Evolutionary conservation across 2,797 vertebrate genomes (phyloP), one percentile per base, ranked within the genome.

Genomic region (Tamandua tetradactyla): DNA sequence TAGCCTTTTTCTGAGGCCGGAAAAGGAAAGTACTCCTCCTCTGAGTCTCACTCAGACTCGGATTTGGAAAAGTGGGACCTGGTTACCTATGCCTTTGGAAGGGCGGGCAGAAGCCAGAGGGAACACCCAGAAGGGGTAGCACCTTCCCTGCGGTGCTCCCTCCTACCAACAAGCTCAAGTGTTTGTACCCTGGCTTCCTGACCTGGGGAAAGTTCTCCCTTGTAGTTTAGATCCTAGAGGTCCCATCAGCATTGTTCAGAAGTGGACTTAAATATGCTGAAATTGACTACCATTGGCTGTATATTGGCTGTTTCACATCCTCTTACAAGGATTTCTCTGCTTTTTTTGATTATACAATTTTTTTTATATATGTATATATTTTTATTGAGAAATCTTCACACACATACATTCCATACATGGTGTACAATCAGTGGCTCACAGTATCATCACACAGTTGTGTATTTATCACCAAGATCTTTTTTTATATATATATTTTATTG

Each of bases 81-180:
- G 42, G 13, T 4, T 64, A 44, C 72, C 35, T 44, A 55, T 37
- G 55, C 72, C 57, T 61, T 47, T 74, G 25, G 25, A 49, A 69
- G 42, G 22, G 23, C 8, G 17, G 44, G 71, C 37, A 15, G 52
- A 37, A 66, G 30, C 3, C 13, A 49, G 75, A 44, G 52, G 78
- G 82, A 25, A 35, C 32, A 0, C 27, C 69, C 57, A n/a, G 35
- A 2, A 7, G 6, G 35, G 37, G 3, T 7, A 15, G 55, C 20
- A 14, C 57, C 37, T 6, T n/a, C 12, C 22, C 32, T 32, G 13
- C 4, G 4, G 10, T 0, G 2, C 17, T 25, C 7, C 52, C 47
- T 83, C 8, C 37, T 72, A 3, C 20, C 2, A 7, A 9, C 20
- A 9, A 2, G 1, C 68, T 17, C 4, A 47, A 2, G 4, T 3